Evolutionary conservation across 2,113 vertebrate genomes (phyloP), one percentile per base, ranked within the genome.

Genomic region (Spermophilus dauricus): DNA sequence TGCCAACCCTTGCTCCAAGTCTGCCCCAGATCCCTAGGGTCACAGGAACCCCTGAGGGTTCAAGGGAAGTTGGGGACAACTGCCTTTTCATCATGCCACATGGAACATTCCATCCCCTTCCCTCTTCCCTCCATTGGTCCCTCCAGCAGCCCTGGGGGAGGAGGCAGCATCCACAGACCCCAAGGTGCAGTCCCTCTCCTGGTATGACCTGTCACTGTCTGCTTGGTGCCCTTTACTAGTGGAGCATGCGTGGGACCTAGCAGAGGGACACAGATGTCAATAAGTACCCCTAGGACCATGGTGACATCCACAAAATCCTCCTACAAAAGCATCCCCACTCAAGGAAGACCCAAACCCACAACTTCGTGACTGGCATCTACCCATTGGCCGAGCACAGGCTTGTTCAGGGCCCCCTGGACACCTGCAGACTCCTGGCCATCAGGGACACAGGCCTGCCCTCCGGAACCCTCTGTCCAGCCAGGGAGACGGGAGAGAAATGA

Each of bases 81-180:
- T 13, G 51, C 70, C 22, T 7, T n/a, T 26, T 82, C 0, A 0
- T 13, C 11, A 20, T 1, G 4, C 22, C 13, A 30, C 39, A 24
- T 12, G 26, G 37, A 5, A 3, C 10, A 26, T 42, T 61, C 58
- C 56, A 65, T 83, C 70, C 11, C 20, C 37, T 61, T 1, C 5
- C 39, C 28, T 76, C 39, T 2, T 86, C 26, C n/a, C 28, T 39
- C 30, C 3, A 13, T 34, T n/a, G 61, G 30, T 8, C 42, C 61
- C 18, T 83, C 53, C 0, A 22, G 37, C 26, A 39, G 2, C 6
- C 1, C 10, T 0, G 1, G 34, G 1, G 20, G 48, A 11, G 28
- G 63, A 34, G 48, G 63, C 61, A 30, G n/a, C 69, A 17, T 39
- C 89, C 7, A 0, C 10, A 20, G 51, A n/a, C 28, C 30, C 39